These are phyloP conservation scores for Marmota monax DNA, from an alignment of 2,113 vertebrate genomes.

Conservation along the genomic window DNA sequence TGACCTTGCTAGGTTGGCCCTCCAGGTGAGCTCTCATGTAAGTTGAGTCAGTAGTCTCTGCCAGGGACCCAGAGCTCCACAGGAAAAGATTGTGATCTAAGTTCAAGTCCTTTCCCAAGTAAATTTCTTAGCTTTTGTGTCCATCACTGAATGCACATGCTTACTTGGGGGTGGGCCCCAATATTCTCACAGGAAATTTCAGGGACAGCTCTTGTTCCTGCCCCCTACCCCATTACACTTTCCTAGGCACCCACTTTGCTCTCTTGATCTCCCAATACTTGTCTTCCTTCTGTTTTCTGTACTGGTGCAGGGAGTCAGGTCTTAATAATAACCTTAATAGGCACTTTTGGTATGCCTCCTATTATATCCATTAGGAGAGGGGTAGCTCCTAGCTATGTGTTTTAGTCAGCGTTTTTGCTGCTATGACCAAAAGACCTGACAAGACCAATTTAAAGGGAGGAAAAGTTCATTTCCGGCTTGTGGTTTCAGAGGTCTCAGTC, in stretches of 20 bases:
- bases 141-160: neutral
- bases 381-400: neutral
- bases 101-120: neutral
- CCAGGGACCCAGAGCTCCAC: neutral
- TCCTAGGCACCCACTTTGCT: neutral
- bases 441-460: too few species aligned
- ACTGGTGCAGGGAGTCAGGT: neutral
- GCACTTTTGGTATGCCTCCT: neutral
- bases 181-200: neutral
- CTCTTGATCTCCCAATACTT: neutral
- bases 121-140: neutral
- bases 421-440: too few species aligned
- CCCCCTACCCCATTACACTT: neutral
- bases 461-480: too few species aligned
- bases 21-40: neutral
- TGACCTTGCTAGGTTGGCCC: neutral
- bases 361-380: neutral
- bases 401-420: too few species aligned
- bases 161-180: rapidly evolving
- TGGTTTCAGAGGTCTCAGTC: too few species aligned
- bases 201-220: neutral
- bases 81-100: neutral
- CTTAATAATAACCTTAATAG: neutral
- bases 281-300: neutral
- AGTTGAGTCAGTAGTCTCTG: neutral